Base-by-base conservation (phyloP, 2,113 vertebrate genomes). In the Galbula dea region DNA sequence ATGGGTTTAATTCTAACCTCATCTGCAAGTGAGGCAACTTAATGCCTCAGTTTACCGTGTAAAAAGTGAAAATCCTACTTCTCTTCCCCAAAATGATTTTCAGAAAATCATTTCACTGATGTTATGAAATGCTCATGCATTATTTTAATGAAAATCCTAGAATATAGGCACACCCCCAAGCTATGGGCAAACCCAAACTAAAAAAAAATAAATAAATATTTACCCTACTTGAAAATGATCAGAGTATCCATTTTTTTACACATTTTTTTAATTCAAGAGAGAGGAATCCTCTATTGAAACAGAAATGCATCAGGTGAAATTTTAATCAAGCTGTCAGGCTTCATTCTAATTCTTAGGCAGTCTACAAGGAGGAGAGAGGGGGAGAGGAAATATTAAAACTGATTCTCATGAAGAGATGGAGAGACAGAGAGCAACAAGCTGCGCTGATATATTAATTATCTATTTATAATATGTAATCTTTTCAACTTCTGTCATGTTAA, bases 241-340 rank as follows among this genome's bases (percentile, higher is more conserved):
- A 2, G 34, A 74, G 77, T 83, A n/a, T n/a, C n/a, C 85, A 16
- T 58, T 65, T 83, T 95, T 84, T 78, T 22, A 58, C 59, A 83
- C 1, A 0, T 83, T 43, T 43, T 43, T 43, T 43, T n/a, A n/a
- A 43, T 43, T 43, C 15, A 89, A 85, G 79, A 68, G 36, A 92
- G 79, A 90, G 16, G 21, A 86, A 94, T 88, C 48, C 82, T 83
- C 73, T 66, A 39, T 43, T 67, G 63, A 91, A 96, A 93, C 30
- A 74, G 71, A 95, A 93, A 89, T 66, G 37, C 16, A 89, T 63
- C 51, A 84, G 80, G 73, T 71, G 75, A 95, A 95, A 94, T 96
- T 95, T 94, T 89, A 97, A 96, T 94, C 92, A 94, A 77, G 78
- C n/a, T 91, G 82, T 95, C 95, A 88, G 74, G 58, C 66, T 89